A percentile compares a stretch with the other conserved stretches of the same genome.
phyloP scores from a whole-genome alignment of 2,113 vertebrate genomes.

The Climacteris rufus region DNA sequence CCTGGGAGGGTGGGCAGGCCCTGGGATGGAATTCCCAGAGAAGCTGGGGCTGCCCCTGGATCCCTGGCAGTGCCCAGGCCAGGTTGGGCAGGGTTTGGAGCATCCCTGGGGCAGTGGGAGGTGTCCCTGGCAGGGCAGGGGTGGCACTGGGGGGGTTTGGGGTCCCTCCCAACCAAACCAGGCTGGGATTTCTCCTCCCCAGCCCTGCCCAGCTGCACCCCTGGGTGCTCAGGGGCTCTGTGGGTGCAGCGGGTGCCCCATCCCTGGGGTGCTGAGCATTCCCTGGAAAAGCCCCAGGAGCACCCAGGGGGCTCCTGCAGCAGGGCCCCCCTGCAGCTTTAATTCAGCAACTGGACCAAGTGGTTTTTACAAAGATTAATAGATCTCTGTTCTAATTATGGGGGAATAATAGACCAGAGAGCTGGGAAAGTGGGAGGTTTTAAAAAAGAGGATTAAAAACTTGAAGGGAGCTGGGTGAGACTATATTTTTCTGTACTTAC shows the following conservation, averaged over 20 bases:
- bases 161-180: background rate
- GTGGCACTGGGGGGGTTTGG: no score
- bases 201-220: no score
- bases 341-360: background rate
- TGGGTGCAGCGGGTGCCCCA: no score
- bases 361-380: background rate
- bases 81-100: background rate
- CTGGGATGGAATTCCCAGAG: background rate
- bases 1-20: background rate
- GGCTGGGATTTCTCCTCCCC: no score
- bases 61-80: background rate
- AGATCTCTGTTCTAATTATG: conserved; percentile 1
- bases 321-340: background rate
- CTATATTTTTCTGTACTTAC: background rate
- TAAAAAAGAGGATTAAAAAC: conserved; percentile 4
- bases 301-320: rapidly evolving
- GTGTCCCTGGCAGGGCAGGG: background rate
- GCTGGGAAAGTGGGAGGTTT: background rate
- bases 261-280: no score
- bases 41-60: background rate
- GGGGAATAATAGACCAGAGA: conserved; percentile 3
- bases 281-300: rapidly evolving
- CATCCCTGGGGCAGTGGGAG: background rate
- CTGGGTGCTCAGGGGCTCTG: no score
- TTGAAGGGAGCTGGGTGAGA: background rate